These are phyloP conservation scores for Schizotus pectinicornis DNA, from an alignment of 2,888 invertebrate genomes.

Conservation along the genomic window DNA sequence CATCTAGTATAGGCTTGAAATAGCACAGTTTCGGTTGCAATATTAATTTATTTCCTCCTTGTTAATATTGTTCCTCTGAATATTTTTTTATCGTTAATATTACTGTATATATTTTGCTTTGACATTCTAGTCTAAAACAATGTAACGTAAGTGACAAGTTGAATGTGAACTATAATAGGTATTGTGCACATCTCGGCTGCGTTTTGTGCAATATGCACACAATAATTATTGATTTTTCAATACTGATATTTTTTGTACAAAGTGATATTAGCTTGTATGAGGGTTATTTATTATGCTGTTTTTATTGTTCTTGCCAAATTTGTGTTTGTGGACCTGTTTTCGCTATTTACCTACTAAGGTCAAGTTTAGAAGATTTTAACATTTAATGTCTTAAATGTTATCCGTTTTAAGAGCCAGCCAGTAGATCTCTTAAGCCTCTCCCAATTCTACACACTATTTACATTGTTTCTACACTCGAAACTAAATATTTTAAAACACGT, in stretches of 20 bases:
- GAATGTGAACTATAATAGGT: constrained; percentile 22
- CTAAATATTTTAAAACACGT: constrained; percentile 5
- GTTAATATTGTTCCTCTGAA: constrained; percentile 43
- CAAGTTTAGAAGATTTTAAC: constrained; percentile 20
- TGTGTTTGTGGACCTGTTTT: constrained; percentile 23
- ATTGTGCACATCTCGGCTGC: constrained; percentile 25
- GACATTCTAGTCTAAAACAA: constrained; percentile 42
- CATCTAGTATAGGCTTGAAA: constrained; percentile 36
- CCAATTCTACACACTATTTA: too few relatives aligned
- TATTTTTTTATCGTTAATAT: constrained; percentile 35
- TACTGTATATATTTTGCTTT: constrained; percentile 41
- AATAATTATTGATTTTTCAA: constrained; percentile 17
- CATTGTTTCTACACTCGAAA: constrained; percentile 5
- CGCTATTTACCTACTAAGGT: constrained; percentile 14
- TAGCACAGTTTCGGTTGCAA: constrained; percentile 42
- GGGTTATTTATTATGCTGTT: constrained; percentile 42
- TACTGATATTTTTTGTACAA: constrained; percentile 36
- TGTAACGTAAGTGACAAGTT: constrained; percentile 22
- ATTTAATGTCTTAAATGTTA: constrained; percentile 28
- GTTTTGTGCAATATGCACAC: constrained; percentile 35
- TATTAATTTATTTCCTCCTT: constrained; percentile 37
- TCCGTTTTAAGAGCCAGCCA: constrained; percentile 25
- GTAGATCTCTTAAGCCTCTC: constrained; percentile 23
- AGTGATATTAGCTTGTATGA: constrained; percentile 48
- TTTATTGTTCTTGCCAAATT: constrained; percentile 43